A percentile compares a stretch with the other conserved stretches of the same genome.
These are phyloP conservation scores for Epirrhoe tristata DNA, from an alignment of 2,888 invertebrate species.

Conservation along the genomic window DNA sequence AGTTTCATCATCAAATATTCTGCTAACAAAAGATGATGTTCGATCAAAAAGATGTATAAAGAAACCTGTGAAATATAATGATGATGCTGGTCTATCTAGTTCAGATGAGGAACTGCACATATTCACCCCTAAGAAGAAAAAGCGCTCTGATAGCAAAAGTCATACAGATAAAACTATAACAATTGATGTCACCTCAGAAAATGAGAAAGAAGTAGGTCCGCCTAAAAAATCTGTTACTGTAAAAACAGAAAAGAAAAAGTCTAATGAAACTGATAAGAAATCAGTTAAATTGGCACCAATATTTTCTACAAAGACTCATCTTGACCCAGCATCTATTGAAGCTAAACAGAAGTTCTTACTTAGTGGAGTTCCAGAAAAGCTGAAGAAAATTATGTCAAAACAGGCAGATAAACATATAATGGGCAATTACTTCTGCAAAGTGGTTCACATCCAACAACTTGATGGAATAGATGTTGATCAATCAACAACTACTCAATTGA, in stretches of 20 bases:
- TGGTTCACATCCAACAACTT: conserved; percentile 88
- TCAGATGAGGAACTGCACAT: conserved; percentile 78
- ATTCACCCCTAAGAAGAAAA: conserved; percentile 74
- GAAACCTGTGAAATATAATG: conserved; percentile 72
- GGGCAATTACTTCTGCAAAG: conserved; percentile 84
- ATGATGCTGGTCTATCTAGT: conserved; percentile 61
- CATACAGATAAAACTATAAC: conserved; percentile 13
- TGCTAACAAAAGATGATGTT: conserved; percentile 40
- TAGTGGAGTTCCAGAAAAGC: conserved; percentile 89
- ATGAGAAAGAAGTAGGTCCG: conserved; percentile 14
- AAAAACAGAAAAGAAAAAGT: conserved; percentile 27
- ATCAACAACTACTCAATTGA: conserved; percentile 12
- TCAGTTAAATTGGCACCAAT: conserved; percentile 88
- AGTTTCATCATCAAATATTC: conserved; percentile 28
- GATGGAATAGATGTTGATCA: conserved; percentile 7
- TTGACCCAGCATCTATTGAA: conserved; percentile 84
- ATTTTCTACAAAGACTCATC: conserved; percentile 86
- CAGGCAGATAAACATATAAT: conserved; percentile 70
- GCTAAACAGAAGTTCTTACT: conserved; percentile 89
- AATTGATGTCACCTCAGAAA: conserved; percentile 37
- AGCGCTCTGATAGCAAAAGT: conserved; percentile 39
- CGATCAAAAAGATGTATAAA: conserved; percentile 71
- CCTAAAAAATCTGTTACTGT: conserved; percentile 13
- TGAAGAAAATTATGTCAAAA: conserved; percentile 83
- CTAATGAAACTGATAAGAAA: conserved; percentile 37